Percentiles rank a stretch among this genome's conserved stretches.
Conservation (phyloP, 2,888 invertebrate genomes). For the Acheta domesticus region DNA sequence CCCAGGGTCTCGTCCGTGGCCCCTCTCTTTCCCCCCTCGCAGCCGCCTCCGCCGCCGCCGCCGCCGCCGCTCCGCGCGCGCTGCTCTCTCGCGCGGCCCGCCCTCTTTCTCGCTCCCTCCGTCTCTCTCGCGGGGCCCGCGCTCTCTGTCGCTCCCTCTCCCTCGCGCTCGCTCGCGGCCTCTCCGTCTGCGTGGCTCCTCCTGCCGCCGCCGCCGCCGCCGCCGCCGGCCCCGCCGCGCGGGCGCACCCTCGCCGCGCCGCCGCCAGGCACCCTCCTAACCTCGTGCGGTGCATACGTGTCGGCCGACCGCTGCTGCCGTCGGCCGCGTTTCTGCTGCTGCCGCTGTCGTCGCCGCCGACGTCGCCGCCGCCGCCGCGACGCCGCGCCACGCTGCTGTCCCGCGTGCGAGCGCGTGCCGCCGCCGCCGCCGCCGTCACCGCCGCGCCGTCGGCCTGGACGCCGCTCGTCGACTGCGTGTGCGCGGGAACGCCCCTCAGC, state of each 20-base stretch:
- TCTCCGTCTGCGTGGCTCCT: neutral
- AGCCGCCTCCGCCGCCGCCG: no score
- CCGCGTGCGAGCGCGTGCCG: neutral
- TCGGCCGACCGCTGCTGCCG: neutral
- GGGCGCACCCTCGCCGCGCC: neutral
- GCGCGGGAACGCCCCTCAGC: neutral
- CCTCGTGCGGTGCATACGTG: constrained; percentile 12
- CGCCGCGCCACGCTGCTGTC: neutral
- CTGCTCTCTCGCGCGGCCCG: no score
- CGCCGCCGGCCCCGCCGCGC: neutral
- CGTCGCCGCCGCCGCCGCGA: neutral
- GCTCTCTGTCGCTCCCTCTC: no score
- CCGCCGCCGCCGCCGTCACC: neutral
- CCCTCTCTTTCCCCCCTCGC: neutral
- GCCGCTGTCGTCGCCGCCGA: neutral
- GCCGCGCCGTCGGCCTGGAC: neutral
- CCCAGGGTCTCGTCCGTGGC: neutral
- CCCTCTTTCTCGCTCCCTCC: no score
- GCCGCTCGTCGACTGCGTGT: constrained; percentile 5
- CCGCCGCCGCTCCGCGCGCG: no score
- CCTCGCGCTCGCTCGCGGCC: no score
- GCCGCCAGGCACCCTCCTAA: constrained; percentile 3
- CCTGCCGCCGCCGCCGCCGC: neutral
- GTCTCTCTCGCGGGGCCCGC: no score
- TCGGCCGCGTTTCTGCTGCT: neutral